Conservation (phyloP, 2,113 vertebrate genomes). For the Eolophus roseicapilla region DNA sequence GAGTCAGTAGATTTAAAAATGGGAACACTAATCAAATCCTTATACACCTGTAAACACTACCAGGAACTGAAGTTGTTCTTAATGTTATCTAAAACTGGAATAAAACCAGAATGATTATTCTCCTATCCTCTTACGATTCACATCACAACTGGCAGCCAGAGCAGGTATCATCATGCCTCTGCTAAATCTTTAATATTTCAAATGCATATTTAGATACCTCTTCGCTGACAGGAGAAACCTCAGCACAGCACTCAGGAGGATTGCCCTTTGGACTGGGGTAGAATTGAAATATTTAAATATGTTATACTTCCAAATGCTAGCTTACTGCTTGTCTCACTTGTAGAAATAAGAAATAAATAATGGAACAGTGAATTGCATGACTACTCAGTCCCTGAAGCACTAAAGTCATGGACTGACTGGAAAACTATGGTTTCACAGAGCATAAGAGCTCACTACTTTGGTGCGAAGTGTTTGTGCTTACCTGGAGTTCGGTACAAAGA, state of each 20-base stretch:
- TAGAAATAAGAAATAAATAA: background rate
- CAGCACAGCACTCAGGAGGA: background rate
- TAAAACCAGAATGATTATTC: accelerated
- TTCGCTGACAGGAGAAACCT: background rate
- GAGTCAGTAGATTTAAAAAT: background rate
- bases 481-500: background rate
- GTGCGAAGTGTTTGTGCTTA: background rate
- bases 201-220: background rate
- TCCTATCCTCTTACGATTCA: background rate
- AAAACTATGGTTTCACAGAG: accelerated
- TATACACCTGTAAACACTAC: background rate
- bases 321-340: background rate
- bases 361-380: background rate
- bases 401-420: background rate
- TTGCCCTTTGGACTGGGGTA: background rate
- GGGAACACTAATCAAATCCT: background rate
- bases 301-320: background rate
- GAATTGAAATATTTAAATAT: background rate
- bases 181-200: background rate
- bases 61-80: accelerated
- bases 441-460: accelerated
- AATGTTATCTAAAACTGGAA: background rate
- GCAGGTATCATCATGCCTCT: background rate
- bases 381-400: background rate
- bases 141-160: background rate